A percentile compares a stretch with the other conserved stretches of the same genome.
Evolutionary conservation across 2,797 vertebrate species (phyloP).

Genomic region (Meriones psammophilus): DNA sequence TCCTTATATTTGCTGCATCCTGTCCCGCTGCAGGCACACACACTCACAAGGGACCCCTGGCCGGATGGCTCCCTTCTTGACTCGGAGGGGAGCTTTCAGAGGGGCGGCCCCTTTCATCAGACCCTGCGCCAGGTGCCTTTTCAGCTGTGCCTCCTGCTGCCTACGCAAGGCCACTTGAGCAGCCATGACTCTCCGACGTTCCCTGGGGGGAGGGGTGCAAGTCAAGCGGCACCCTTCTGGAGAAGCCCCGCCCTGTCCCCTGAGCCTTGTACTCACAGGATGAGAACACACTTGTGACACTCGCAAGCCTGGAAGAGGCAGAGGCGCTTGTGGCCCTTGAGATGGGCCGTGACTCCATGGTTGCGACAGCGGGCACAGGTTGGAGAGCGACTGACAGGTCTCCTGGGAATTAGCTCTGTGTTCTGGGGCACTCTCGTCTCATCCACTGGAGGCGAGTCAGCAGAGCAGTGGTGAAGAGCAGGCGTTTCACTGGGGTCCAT

Average conservation of each 20-base stretch:
- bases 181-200: constrained; percentile 85
- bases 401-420: constrained; percentile 51
- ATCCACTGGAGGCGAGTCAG: constrained; percentile 4
- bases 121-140: constrained; percentile 76
- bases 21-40: neutral
- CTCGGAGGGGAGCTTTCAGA: neutral
- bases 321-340: constrained; percentile 86
- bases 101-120: constrained; percentile 45
- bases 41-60: constrained; percentile 67
- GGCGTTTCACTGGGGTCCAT: constrained; percentile 74
- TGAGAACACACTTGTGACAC: constrained; percentile 86
- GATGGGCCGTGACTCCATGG: constrained; percentile 80
- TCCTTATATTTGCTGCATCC: neutral
- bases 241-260: neutral
- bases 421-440: constrained; percentile 35
- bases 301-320: constrained; percentile 86
- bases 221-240: neutral
- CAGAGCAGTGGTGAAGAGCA: constrained; percentile 27
- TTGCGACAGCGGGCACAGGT: constrained; percentile 87
- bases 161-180: constrained; percentile 85
- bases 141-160: constrained; percentile 84
- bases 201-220: constrained; percentile 58
- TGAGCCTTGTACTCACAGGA: constrained; percentile 80
- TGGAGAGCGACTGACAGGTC: constrained; percentile 77
- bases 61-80: constrained; percentile 60